Percentiles rank a stretch among this genome's conserved stretches.
These are phyloP conservation scores for Anoura caudifer DNA, from an alignment of 2,113 vertebrate species.

Conservation along the genomic window DNA sequence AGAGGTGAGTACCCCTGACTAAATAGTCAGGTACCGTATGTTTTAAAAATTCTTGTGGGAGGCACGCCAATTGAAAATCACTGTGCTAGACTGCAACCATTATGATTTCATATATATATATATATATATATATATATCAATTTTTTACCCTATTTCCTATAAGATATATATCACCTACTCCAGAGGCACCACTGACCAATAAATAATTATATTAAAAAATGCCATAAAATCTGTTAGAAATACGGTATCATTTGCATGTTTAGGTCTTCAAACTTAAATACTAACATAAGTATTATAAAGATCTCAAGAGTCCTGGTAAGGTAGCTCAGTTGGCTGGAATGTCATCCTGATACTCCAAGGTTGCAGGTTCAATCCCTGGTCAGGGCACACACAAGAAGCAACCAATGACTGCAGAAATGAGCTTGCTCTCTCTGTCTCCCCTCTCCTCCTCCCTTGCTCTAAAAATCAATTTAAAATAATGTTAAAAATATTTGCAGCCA, in stretches of 20 bases:
- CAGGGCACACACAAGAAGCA: too few relatives aligned
- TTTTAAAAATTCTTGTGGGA: neutral
- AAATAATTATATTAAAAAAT: neutral
- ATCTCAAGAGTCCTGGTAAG: neutral
- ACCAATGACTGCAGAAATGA: too few relatives aligned
- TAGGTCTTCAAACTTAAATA: neutral
- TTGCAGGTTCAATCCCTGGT: too few relatives aligned
- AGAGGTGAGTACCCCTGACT: neutral
- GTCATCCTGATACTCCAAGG: too few relatives aligned
- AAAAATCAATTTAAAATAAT: too few relatives aligned
- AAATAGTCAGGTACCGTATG: neutral
- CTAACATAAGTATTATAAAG: neutral
- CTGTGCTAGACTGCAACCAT: neutral
- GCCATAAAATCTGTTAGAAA: neutral
- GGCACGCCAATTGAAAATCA: neutral
- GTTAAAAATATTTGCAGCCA: neutral
- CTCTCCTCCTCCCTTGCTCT: too few relatives aligned
- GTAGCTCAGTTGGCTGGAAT: too few relatives aligned
- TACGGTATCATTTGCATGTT: neutral
- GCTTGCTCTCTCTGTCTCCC: too few relatives aligned
- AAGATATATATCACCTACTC: neutral
- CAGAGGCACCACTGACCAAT: neutral
- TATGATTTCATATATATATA: neutral
- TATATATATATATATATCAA: neutral
- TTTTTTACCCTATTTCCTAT: neutral